Percentiles rank a stretch among this genome's conserved stretches.
Conservation (phyloP, 30 jellyfish, hydroid and myxozoan species). For the Turritopsis dohrnii region DNA sequence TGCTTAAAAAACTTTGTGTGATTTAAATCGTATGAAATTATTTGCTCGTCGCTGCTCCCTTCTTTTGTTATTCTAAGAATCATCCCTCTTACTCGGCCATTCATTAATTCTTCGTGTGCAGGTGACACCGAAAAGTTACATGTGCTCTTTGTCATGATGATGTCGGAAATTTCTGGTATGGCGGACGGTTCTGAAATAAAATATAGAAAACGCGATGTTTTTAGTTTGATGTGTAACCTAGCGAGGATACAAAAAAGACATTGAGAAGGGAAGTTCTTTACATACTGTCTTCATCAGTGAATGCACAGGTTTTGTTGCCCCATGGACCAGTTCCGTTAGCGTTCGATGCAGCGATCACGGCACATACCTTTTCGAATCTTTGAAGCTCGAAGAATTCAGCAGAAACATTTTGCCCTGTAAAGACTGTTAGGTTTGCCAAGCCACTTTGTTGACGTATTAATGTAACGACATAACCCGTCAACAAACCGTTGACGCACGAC, state of each 20-base stretch:
- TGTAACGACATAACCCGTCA: background rate
- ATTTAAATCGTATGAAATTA: background rate
- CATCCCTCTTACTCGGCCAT: background rate
- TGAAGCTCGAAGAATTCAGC: background rate
- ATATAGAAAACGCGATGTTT: background rate
- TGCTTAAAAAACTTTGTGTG: background rate
- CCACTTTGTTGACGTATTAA: background rate
- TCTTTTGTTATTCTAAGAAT: background rate
- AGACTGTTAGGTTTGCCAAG: background rate
- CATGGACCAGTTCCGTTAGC: slow-evolving; percentile 14
- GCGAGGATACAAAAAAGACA: background rate
- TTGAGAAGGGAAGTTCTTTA: background rate
- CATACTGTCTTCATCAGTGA: slow-evolving; percentile 19
- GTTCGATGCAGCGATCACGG: slow-evolving; percentile 8
- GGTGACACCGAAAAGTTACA: background rate
- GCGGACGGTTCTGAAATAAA: background rate
- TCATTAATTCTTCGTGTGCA: background rate
- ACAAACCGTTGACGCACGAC: background rate
- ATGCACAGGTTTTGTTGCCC: background rate
- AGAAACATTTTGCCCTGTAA: background rate
- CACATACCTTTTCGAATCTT: background rate
- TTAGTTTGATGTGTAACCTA: background rate
- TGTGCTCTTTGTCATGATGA: background rate
- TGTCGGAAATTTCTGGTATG: background rate
- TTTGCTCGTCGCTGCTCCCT: background rate